phyloP scores from a whole-genome alignment of 2,888 invertebrate species.

The Megastigmus dorsalis region DNA sequence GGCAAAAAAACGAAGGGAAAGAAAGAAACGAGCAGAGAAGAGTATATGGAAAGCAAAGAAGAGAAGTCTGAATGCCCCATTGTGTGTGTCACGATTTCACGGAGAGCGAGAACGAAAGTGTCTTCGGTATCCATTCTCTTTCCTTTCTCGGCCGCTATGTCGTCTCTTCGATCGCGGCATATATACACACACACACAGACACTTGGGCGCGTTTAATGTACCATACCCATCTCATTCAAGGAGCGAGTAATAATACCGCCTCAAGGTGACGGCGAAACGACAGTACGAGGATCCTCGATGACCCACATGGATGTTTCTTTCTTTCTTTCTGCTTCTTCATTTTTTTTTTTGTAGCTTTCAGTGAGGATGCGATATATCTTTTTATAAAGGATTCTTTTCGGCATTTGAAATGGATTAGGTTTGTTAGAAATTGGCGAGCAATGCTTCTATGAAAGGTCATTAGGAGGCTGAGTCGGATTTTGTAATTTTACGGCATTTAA shows the following conservation, averaged over 20 bases:
- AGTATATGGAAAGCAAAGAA: conserved; percentile 4
- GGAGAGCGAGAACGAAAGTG: conserved; percentile 46
- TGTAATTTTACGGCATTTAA: no score
- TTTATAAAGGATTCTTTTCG: neutral
- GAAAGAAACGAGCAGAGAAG: neutral
- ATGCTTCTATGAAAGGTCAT: no score
- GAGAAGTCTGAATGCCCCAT: conserved; percentile 37
- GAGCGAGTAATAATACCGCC: conserved; percentile 27
- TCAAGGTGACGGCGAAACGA: conserved; percentile 46
- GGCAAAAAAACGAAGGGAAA: conserved; percentile 6
- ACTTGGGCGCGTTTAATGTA: neutral
- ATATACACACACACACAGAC: neutral
- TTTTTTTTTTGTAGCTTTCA: conserved; percentile 20
- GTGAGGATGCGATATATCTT: neutral
- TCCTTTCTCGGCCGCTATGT: conserved; percentile 42
- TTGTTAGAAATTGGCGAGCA: no score
- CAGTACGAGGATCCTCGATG: conserved; percentile 7
- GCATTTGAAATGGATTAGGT: no score
- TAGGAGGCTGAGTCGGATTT: no score
- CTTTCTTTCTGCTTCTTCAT: no score
- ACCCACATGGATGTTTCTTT: conserved; percentile 22
- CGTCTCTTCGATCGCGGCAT: conserved; percentile 1
- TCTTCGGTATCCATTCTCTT: conserved; percentile 49
- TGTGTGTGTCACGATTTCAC: conserved; percentile 46
- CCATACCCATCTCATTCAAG: conserved; percentile 27